Percentiles rank a stretch among this genome's conserved stretches.
phyloP scores from a whole-genome alignment of 2,113 vertebrate genomes.

The Coptodon bakossiorum region DNA sequence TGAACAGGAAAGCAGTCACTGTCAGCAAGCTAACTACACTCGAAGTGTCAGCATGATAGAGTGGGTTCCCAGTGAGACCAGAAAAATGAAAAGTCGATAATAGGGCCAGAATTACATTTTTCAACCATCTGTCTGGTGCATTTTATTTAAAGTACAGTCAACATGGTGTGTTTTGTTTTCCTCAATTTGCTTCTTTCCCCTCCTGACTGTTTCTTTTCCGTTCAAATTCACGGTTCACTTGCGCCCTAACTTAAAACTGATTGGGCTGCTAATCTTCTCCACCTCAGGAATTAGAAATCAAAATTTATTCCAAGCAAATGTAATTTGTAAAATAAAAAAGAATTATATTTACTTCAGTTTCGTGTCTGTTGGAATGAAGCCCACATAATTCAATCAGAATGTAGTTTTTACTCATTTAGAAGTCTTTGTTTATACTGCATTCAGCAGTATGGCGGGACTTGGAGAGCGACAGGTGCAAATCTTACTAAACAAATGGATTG shows the following conservation, averaged over 20 bases:
- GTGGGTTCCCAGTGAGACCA: background rate
- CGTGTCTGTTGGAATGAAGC: background rate
- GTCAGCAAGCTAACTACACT: background rate
- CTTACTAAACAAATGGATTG: slow-evolving; percentile 59
- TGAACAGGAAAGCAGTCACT: background rate
- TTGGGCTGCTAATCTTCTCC: background rate
- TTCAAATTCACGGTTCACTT: background rate
- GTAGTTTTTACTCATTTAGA: background rate
- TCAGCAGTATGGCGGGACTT: background rate
- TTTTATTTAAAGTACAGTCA: background rate
- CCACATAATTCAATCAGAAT: background rate
- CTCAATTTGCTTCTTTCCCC: background rate
- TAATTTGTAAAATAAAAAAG: background rate
- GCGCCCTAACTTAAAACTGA: background rate
- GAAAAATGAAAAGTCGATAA: slow-evolving; percentile 8
- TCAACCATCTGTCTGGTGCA: background rate
- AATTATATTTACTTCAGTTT: background rate
- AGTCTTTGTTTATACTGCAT: background rate
- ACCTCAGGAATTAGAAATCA: background rate
- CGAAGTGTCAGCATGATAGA: slow-evolving; percentile 8
- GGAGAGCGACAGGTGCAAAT: slow-evolving; percentile 49
- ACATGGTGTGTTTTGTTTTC: background rate
- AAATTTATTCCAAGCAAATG: background rate
- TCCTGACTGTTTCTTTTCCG: background rate
- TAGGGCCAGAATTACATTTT: background rate